Evolutionary conservation across 1,140 invertebrate species (phyloP), one percentile per base, ranked within the genome.

Genomic region (Drosophila varians): DNA sequence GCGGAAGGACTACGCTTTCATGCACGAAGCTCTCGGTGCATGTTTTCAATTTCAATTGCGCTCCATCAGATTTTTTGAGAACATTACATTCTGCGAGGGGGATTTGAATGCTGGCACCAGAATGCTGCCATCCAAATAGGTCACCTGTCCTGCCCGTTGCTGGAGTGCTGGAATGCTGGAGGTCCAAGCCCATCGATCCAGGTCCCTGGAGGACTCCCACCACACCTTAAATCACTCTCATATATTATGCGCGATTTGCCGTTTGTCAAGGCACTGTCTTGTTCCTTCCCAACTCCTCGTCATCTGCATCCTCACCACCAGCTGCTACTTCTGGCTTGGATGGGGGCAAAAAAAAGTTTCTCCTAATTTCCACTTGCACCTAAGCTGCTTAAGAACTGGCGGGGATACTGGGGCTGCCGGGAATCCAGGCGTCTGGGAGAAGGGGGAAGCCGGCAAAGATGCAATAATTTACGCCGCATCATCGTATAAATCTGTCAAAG

Each of bases 401-500:
- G 9, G 26, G 8, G 9, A 8, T 28, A 8, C 9, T 6, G 6
- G 9, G 26, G 26, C n/a, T n/a, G 26, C 1, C 9, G 26, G 26
- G 8, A 7, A 28, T 28, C 2, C 7, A n/a, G 16, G n/a, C 25
- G 19, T 12, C n/a, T 9, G 5, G 8, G 38, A 43, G 21, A 4
- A 11, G 16, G 18, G 25, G 26, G 26, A 43, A 45, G 36, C 42
- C 42, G 53, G 21, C 65, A 69, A 48, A 74, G 61, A 61, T 79
- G 77, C 77, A 71, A 79, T 79, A 79, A 79, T 74, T 79, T 79
- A 79, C 72, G 77, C 77, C 77, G 58, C 76, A 79, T 70, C 60
- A 79, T 74, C 76, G 71, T 76, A 79, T 79, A 79, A 79, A 79
- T 79, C 77, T 79, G 77, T 78, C 77, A 79, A 79, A 79, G 77